A percentile compares a stretch with the other conserved stretches of the same genome.
Conservation (phyloP, 2,113 vertebrate genomes). For the Pica pica region DNA sequence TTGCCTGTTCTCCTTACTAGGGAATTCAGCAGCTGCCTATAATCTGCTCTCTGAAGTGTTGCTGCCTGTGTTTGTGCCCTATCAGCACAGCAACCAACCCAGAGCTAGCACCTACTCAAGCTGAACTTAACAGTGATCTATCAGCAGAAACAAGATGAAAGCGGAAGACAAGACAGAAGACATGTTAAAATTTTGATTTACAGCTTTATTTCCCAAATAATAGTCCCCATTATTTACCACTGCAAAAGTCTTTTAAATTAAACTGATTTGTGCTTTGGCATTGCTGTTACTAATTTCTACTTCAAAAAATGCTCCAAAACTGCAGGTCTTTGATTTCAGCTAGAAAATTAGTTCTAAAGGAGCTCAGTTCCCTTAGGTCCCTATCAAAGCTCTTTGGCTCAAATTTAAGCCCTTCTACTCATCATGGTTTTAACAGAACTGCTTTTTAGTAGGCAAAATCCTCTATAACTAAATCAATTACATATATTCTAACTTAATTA, state of each 20-base stretch:
- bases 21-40: neutral
- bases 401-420: neutral
- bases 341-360: neutral
- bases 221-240: neutral
- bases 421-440: neutral
- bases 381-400: neutral
- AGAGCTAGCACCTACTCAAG: neutral
- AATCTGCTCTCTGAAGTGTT: neutral
- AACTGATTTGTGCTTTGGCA: neutral
- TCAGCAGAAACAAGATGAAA: neutral
- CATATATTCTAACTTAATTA: neutral
- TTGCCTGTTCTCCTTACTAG: neutral
- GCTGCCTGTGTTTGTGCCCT: neutral
- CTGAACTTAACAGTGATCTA: neutral
- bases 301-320: neutral
- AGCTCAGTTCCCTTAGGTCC: neutral
- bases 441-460: neutral
- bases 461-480: neutral
- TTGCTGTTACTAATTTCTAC: neutral
- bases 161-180: neutral
- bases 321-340: neutral
- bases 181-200: neutral
- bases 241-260: neutral
- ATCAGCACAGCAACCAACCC: neutral
- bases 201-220: neutral